These are phyloP conservation scores for Dynastes maya DNA, from an alignment of 2,888 invertebrate species.

Conservation along the genomic window DNA sequence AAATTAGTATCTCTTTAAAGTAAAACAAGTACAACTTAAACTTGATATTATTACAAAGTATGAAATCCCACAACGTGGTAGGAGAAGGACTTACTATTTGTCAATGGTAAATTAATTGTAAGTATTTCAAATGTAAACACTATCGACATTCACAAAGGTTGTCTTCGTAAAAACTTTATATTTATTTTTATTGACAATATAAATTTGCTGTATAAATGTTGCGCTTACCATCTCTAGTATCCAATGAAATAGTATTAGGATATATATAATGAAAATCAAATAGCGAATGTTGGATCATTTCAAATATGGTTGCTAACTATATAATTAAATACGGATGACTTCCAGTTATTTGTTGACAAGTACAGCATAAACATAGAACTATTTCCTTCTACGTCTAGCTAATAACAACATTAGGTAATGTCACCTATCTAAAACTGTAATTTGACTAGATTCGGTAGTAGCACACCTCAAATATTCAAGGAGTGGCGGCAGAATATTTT, in stretches of 20 bases:
- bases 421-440: constrained; percentile 11
- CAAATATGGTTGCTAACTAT: background rate
- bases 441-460: constrained; percentile 18
- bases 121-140: no score
- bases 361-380: constrained; percentile 1
- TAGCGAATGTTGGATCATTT: background rate
- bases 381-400: constrained; percentile 5
- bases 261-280: background rate
- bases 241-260: background rate
- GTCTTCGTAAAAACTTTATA: no score
- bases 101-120: no score
- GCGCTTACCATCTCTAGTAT: background rate
- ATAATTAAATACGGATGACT: constrained; percentile 18
- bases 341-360: background rate
- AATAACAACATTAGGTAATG: constrained; percentile 24
- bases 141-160: no score
- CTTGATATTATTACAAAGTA: no score
- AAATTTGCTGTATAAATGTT: constrained; percentile 4
- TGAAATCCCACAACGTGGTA: no score
- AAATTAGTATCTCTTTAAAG: no score
- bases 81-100: no score
- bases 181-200: background rate
- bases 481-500: constrained; percentile 32
- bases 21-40: no score
- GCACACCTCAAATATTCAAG: constrained; percentile 26